phyloP scores from a whole-genome alignment of 2,113 vertebrate genomes.

The Nerophis lumbriciformis region DNA sequence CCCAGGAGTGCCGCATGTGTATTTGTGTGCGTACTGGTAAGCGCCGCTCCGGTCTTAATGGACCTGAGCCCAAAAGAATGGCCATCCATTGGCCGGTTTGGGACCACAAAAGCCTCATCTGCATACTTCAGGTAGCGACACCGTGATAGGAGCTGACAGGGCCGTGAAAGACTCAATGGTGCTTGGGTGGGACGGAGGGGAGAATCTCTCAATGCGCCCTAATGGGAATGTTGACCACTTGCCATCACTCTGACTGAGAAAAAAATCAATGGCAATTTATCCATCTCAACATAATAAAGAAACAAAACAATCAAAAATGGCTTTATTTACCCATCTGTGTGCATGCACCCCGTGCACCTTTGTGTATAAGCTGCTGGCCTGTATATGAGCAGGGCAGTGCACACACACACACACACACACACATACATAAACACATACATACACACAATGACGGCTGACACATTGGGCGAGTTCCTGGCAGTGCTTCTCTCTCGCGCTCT shows the following conservation, averaged over 20 bases:
- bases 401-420: conserved; percentile 24
- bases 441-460: conserved; percentile 62
- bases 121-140: conserved; percentile 97
- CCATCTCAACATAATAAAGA: conserved; percentile 83
- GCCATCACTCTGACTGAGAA: conserved; percentile 79
- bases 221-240: conserved; percentile 77
- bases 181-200: conserved; percentile 67
- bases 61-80: conserved; percentile 79
- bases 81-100: conserved; percentile 67
- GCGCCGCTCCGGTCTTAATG: conserved; percentile 79
- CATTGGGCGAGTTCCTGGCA: conserved; percentile 42
- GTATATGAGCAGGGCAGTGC: conserved; percentile 61
- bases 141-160: conserved; percentile 97
- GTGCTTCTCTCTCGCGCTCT: conserved; percentile 42
- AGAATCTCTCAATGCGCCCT: conserved; percentile 47
- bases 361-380: conserved; percentile 53
- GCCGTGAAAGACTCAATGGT: conserved; percentile 89
- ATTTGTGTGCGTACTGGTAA: conserved; percentile 42
- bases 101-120: conserved; percentile 84
- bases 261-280: conserved; percentile 91
- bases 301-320: conserved; percentile 92
- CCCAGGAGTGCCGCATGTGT: conserved; percentile 79
- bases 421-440: conserved; percentile 18
- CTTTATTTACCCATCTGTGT: conserved; percentile 84
- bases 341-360: conserved; percentile 48